Base-by-base conservation (phyloP, 2,797 vertebrate genomes). In the Potorous gilbertii region DNA sequence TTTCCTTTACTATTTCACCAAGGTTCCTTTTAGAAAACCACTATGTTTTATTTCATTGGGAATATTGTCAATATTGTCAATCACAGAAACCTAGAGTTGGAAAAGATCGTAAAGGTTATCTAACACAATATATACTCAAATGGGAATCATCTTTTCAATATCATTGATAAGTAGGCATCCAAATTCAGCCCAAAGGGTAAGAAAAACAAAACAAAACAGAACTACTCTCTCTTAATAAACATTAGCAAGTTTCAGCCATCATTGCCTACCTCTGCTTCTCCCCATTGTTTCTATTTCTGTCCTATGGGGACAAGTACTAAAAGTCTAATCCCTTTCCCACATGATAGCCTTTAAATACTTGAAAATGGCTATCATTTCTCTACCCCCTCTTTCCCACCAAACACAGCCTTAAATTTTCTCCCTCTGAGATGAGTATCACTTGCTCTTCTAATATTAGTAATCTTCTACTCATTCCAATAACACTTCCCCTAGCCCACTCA, bases 1-100 rank as follows among this genome's bases (percentile, higher is more conserved):
- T 96, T 40, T 54, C 90, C 57, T 92, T 91, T 93, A 55, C 27
- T 93, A 92, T 55, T 97, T 96, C 93, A 94, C 91, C 29, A 91
- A 50, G 93, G 12, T 91, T 96, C 91, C 91, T 90, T 90, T 95
- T 94, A n/a, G 21, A 74, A 55, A 95, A 93, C 28, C 89, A 90
- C 29, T 62, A 0, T 55, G 4, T 34, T 57, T 34, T 62, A 31
- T 66, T n/a, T 11, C 16, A 66, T n/a, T 34, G 1, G 1, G 31
- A n/a, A 1, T 66, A 66, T 66, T n/a, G 14, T 52, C 52, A 52
- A 52, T 52, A 66, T n/a, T 66, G 34, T 66, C 27, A 57, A 29
- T 57, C 62, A n/a, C n/a, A 66, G 34, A 66, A 66, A 5, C 14
- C 1, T 5, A 66, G 34, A n/a, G 34, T n/a, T n/a, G 10, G 34